phyloP scores from a whole-genome alignment of 2,888 invertebrate genomes.

The Agrilus cyanescens region DNA sequence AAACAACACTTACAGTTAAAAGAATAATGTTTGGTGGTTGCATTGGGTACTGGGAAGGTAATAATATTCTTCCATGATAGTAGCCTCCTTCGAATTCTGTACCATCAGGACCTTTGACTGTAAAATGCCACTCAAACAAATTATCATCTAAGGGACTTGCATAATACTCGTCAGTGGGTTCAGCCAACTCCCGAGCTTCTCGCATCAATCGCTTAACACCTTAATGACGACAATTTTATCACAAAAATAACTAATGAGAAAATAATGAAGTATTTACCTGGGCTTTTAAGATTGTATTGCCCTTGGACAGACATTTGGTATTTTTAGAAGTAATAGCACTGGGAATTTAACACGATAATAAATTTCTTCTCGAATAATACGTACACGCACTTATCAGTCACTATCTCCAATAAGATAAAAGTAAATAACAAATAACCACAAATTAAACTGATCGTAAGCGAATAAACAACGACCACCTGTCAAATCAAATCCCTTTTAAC shows the following conservation, averaged over 20 bases:
- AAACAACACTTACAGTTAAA: constrained; percentile 53
- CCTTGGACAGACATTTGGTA: constrained; percentile 38
- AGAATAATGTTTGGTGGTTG: constrained; percentile 92
- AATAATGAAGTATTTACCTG: constrained; percentile 37
- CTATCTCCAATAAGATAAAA: too few relatives aligned
- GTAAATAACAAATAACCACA: too few relatives aligned
- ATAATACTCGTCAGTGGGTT: constrained; percentile 80
- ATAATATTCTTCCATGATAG: constrained; percentile 83
- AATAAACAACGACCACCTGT: too few relatives aligned
- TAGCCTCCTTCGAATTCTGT: constrained; percentile 84
- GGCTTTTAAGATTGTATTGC: constrained; percentile 49
- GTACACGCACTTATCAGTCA: too few relatives aligned
- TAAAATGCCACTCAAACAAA: constrained; percentile 96
- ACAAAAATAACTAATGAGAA: not conserved
- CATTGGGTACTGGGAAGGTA: constrained; percentile 94
- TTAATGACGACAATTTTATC: constrained; percentile 24
- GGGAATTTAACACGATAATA: too few relatives aligned
- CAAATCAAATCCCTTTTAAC: too few relatives aligned
- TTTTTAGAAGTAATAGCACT: not conserved
- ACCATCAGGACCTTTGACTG: constrained; percentile 77
- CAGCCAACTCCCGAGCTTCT: constrained; percentile 76
- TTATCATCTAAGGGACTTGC: constrained; percentile 90
- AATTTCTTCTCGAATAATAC: too few relatives aligned
- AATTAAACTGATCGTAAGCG: too few relatives aligned
- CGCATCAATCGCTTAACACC: constrained; percentile 90